These are phyloP conservation scores for Pterocles burchelli DNA, from an alignment of 2,113 vertebrate species.

Conservation along the genomic window DNA sequence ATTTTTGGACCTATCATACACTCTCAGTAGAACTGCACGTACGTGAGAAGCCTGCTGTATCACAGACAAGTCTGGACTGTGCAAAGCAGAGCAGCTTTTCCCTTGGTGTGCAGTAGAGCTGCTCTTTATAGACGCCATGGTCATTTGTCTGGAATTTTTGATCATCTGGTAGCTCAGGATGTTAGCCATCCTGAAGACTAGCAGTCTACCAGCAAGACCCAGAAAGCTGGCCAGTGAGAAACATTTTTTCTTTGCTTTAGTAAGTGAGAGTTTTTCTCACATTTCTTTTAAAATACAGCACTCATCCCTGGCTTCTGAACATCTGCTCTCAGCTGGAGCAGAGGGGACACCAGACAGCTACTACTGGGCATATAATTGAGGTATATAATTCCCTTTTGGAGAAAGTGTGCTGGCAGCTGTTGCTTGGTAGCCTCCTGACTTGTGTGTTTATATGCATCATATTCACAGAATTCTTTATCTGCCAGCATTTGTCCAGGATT, in stretches of 20 bases:
- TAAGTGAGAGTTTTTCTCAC: conserved; percentile 7
- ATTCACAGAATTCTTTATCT: background rate
- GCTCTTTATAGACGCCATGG: background rate
- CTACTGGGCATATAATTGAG: background rate
- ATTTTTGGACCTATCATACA: background rate
- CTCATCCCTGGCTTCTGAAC: background rate
- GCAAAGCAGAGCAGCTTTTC: background rate
- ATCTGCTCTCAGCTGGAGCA: conserved; percentile 45
- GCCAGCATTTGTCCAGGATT: background rate
- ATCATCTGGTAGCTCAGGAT: background rate
- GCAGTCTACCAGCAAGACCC: background rate
- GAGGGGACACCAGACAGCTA: background rate
- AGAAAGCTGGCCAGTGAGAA: background rate
- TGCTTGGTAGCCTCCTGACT: background rate
- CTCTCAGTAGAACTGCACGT: background rate
- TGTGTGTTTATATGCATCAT: background rate
- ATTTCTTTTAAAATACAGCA: background rate
- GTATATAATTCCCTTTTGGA: background rate
- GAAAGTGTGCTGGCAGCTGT: background rate
- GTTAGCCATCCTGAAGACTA: background rate
- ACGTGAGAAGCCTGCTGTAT: background rate
- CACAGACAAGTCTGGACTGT: background rate
- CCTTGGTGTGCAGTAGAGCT: background rate
- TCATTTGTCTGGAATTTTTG: conserved; percentile 19
- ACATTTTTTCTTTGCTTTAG: background rate